These are phyloP conservation scores for Penaeus monodon DNA, from an alignment of 2,888 invertebrate species.

Conservation along the genomic window DNA sequence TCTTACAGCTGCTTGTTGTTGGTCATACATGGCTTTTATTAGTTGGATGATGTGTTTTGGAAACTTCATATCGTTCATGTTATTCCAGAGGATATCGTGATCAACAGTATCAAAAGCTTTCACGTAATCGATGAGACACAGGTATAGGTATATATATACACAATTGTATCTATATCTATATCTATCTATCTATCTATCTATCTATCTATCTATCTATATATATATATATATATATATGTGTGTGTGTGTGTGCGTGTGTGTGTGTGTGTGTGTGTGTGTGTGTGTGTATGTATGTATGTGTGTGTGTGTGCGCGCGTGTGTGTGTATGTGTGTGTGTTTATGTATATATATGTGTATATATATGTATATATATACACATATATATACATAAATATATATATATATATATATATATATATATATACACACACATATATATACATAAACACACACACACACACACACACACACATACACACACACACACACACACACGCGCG, in stretches of 20 bases:
- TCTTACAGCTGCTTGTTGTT: too few relatives aligned
- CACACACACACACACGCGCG: neutral
- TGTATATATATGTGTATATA: constrained; percentile 13
- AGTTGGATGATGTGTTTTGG: too few relatives aligned
- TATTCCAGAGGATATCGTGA: too few relatives aligned
- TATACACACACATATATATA: constrained; percentile 6
- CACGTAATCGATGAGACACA: too few relatives aligned
- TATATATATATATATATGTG: constrained; percentile 18
- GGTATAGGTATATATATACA: too few relatives aligned
- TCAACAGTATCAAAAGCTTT: too few relatives aligned
- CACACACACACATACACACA: constrained; percentile 18
- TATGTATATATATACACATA: constrained; percentile 6
- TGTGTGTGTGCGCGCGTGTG: neutral
- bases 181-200: neutral
- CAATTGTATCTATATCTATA: neutral
- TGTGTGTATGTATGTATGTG: constrained; percentile 7
- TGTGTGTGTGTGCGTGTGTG: neutral
- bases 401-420: neutral
- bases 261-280: constrained; percentile 1
- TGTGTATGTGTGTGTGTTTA: constrained; percentile 3
- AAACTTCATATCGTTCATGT: too few relatives aligned
- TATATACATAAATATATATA: neutral
- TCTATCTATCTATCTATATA: constrained; percentile 14
- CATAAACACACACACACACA: constrained; percentile 13
- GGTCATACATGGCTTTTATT: too few relatives aligned